Evolutionary conservation across 2,113 vertebrate species (phyloP).

Genomic region (Chaenocephalus aceratus): DNA sequence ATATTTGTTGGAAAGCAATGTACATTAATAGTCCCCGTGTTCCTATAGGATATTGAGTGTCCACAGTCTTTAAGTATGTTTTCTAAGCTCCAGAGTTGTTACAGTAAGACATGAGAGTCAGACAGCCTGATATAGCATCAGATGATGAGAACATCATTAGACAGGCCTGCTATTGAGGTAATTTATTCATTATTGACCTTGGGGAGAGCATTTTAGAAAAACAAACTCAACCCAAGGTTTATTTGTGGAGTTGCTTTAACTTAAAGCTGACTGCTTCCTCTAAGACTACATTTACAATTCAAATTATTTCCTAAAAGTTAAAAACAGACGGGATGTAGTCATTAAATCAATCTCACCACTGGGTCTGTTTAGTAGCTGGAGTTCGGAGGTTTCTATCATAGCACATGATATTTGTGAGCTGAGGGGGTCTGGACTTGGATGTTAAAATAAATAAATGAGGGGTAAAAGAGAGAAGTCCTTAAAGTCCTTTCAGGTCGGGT

Average conservation of each 20-base stretch:
- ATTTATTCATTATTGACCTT: conserved; percentile 14
- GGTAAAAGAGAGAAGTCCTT: too few relatives aligned
- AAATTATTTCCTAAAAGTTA: neutral
- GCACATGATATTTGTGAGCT: neutral
- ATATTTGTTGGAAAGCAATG: neutral
- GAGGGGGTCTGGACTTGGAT: neutral
- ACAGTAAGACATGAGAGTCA: neutral
- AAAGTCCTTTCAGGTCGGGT: neutral
- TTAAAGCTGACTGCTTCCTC: neutral
- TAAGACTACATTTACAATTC: conserved; percentile 9
- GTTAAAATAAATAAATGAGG: too few relatives aligned
- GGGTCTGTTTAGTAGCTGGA: neutral
- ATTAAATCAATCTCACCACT: neutral
- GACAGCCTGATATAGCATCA: neutral
- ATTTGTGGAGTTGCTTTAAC: neutral
- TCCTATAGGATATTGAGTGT: too few relatives aligned
- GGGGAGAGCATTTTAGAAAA: conserved; percentile 9
- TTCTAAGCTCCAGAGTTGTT: neutral
- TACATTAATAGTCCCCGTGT: too few relatives aligned
- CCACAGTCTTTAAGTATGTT: neutral
- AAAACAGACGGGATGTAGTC: neutral
- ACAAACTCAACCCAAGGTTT: conserved; percentile 2
- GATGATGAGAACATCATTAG: conserved; percentile 14
- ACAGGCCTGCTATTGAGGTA: neutral
- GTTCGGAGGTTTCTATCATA: neutral